phyloP scores from a whole-genome alignment of 92 coral and sea anemone species.

The Micromussa lordhowensis region DNA sequence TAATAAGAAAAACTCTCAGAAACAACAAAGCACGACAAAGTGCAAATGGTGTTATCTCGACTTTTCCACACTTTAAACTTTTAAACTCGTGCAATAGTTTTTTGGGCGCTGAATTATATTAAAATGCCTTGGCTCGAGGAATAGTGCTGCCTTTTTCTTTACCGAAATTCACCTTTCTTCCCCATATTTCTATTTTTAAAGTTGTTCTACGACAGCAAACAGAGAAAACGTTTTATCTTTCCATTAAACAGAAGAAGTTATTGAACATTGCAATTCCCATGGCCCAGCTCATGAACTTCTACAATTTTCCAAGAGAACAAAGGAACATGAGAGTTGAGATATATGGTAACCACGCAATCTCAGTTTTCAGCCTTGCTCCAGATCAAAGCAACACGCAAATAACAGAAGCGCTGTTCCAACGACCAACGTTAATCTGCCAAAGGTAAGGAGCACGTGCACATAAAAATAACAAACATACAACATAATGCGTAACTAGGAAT shows the following conservation, averaged over 20 bases:
- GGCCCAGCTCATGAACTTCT: constrained; percentile 3
- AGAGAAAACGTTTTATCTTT: not conserved
- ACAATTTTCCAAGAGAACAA: constrained; percentile 13
- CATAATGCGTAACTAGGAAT: not conserved
- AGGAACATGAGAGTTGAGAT: constrained; percentile 20
- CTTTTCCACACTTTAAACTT: not conserved
- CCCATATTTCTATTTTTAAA: not conserved
- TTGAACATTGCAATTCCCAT: not conserved
- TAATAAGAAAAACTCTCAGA: not conserved
- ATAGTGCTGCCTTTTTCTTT: not conserved
- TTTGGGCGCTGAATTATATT: not conserved
- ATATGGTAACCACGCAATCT: constrained; percentile 37
- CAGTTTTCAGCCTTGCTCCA: constrained; percentile 20
- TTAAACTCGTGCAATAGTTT: not conserved
- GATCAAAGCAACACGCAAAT: constrained; percentile 6
- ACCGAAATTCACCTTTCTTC: not conserved
- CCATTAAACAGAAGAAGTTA: not conserved
- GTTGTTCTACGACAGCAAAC: not conserved
- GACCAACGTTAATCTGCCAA: not conserved
- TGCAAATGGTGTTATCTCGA: too few species aligned
- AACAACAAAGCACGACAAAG: not conserved
- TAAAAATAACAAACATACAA: not conserved
- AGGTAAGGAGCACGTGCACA: constrained; percentile 22
- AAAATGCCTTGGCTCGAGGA: not conserved
- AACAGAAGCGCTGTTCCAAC: not conserved